These are phyloP conservation scores for Eupithecia inturbata DNA, from an alignment of 2,888 invertebrate species.

Conservation along the genomic window DNA sequence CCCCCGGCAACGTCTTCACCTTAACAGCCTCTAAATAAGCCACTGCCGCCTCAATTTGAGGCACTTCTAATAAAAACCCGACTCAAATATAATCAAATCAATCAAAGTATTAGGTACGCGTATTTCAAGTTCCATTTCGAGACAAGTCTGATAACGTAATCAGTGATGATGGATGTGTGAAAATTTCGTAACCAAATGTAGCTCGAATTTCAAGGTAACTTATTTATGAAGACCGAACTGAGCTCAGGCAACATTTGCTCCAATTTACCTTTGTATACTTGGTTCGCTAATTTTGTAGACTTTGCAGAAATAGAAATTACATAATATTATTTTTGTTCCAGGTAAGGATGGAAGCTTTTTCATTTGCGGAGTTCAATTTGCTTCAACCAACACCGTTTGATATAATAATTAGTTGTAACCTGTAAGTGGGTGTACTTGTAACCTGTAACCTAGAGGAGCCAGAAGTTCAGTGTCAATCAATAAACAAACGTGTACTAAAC, in stretches of 20 bases:
- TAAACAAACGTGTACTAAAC: background rate
- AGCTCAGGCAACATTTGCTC: background rate
- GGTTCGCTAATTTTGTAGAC: background rate
- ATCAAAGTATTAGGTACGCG: constrained; percentile 23
- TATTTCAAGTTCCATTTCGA: constrained; percentile 51
- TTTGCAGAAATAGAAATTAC: background rate
- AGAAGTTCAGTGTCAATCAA: background rate
- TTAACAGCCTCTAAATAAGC: background rate
- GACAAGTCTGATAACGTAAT: constrained; percentile 49
- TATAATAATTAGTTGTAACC: background rate
- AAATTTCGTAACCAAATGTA: constrained; percentile 32
- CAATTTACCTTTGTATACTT: background rate
- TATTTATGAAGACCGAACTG: constrained; percentile 10
- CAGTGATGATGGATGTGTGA: constrained; percentile 47
- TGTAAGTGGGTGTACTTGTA: background rate
- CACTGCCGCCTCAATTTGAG: background rate
- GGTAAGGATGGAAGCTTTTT: constrained; percentile 13
- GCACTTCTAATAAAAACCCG: background rate
- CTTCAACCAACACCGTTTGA: background rate
- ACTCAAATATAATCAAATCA: constrained; percentile 6
- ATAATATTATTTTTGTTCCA: constrained; percentile 12
- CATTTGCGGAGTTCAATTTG: background rate
- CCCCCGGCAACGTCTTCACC: background rate
- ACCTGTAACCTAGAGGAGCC: too few relatives aligned
- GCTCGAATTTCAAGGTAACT: constrained; percentile 21